These are phyloP conservation scores for Pardalotus punctatus DNA, from an alignment of 2,113 vertebrate species.

Conservation along the genomic window DNA sequence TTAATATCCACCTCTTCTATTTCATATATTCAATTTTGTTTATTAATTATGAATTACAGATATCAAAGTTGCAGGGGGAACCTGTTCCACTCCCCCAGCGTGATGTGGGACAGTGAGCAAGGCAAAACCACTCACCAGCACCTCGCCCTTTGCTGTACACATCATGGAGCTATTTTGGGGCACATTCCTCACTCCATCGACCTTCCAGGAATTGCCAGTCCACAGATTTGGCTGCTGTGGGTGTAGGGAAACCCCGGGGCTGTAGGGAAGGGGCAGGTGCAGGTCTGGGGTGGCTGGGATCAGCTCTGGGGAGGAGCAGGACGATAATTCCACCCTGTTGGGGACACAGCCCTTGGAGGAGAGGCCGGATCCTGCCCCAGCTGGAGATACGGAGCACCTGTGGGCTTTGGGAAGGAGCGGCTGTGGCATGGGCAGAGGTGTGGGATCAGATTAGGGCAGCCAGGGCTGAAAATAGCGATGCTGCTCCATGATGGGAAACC, in stretches of 20 bases:
- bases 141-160: not conserved
- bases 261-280: not conserved
- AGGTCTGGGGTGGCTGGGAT: not conserved
- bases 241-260: rapidly evolving
- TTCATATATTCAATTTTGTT: rapidly evolving
- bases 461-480: not conserved
- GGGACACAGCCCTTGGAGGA: not conserved
- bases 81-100: rapidly evolving
- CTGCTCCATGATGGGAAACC: not conserved
- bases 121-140: rapidly evolving
- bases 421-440: not conserved
- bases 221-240: not conserved
- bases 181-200: not conserved
- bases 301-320: not conserved
- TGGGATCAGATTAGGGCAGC: not conserved
- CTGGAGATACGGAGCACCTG: rapidly evolving
- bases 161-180: not conserved
- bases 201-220: not conserved
- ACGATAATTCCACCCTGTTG: not conserved
- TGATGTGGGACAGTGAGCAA: rapidly evolving
- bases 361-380: rapidly evolving
- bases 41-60: too few relatives aligned
- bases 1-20: rapidly evolving
- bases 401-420: not conserved
- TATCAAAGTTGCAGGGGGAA: rapidly evolving